Base-by-base conservation (phyloP, 2,797 vertebrate genomes). In the Sciurus vulgaris region DNA sequence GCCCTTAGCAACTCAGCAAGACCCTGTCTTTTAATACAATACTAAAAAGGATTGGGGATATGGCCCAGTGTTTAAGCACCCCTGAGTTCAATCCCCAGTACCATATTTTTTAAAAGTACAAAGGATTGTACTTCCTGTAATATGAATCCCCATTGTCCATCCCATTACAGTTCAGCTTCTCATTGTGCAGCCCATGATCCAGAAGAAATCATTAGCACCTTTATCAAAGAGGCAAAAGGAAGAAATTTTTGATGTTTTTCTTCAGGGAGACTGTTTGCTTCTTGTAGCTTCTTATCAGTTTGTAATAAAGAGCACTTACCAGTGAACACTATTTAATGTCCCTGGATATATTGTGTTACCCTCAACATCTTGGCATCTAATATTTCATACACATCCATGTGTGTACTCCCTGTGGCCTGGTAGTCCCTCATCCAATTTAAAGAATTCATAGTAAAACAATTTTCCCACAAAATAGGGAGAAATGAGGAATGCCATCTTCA, bases 361-460 rank as follows among this genome's bases (percentile, higher is more conserved):
- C 56, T 73, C 54, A 67, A 30, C 30, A 74, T 61, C 84, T 59
- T 56, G 15, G 26, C 56, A 49, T 88, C 67, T 88, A 65, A 76
- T 70, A 30, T 35, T 83, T 86, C 74, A 74, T 56, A 93, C 77
- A 85, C 30, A 51, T 86, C 79, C 70, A 9, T 22, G 14, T 78
- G 41, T 86, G 12, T 41, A 4, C 38, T 90, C 72, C 67, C 81
- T 35, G 22, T 12, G 15, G 44, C 65, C 85, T 10, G 7, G 17
- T 38, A 74, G 20, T 49, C 35, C n/a, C 65, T 90, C n/a, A 47
- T 79, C 24, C 65, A 93, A 61, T 88, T 79, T 94, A 87, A 54
- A 93, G 41, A 93, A 95, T 79, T 51, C 51, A 44, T 38, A 67
- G 76, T 51, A 81, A 88, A 90, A 84, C 51, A 70, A 70, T 85